phyloP scores from a whole-genome alignment of 2,888 invertebrate species.

The Melolontha melolontha region DNA sequence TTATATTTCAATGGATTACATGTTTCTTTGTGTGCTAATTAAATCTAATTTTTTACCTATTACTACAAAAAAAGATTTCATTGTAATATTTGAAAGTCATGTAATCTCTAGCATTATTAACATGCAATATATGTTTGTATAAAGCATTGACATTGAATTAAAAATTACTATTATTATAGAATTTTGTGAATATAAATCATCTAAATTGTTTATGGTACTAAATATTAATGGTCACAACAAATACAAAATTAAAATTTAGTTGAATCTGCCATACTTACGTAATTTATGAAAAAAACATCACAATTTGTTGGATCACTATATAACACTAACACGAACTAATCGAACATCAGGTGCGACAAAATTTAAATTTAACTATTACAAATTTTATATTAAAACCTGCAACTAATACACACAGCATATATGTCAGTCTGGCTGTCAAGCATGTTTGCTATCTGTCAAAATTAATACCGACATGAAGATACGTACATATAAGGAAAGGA shows the following conservation, averaged over 20 bases:
- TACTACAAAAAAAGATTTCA: too few relatives aligned
- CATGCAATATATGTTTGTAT: too few relatives aligned
- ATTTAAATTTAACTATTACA: constrained; percentile 29
- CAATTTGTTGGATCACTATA: background rate
- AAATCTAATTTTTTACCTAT: too few relatives aligned
- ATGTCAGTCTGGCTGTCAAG: constrained; percentile 42
- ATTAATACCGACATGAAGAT: constrained; percentile 13
- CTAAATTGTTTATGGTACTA: too few relatives aligned
- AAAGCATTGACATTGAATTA: too few relatives aligned
- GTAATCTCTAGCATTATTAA: too few relatives aligned
- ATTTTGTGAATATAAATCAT: too few relatives aligned
- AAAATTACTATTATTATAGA: too few relatives aligned
- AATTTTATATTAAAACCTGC: constrained; percentile 8
- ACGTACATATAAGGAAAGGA: background rate
- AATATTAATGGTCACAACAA: background rate
- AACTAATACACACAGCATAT: constrained; percentile 17
- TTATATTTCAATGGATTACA: too few relatives aligned
- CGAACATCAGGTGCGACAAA: constrained; percentile 2
- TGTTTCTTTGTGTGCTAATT: too few relatives aligned
- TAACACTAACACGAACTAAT: constrained; percentile 7
- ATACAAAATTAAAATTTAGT: background rate
- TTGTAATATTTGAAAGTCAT: too few relatives aligned
- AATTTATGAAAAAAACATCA: constrained; percentile 16
- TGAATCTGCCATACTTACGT: constrained; percentile 19
- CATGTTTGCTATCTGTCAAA: constrained; percentile 41